Evolutionary conservation across 1,140 invertebrate species (phyloP).

Genomic region (Araneus ventricosus): DNA sequence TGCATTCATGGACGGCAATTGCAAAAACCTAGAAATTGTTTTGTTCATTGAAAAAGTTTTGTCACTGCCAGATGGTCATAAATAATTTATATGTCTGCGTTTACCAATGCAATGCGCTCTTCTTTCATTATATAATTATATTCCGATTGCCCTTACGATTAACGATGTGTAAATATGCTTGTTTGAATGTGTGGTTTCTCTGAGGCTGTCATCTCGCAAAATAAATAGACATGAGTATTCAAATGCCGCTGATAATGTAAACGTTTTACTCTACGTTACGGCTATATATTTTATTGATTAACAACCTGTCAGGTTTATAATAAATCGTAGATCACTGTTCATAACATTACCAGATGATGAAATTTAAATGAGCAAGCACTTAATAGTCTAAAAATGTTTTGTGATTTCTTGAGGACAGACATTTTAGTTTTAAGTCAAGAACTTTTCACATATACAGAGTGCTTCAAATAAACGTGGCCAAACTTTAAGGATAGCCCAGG

Average conservation of each 20-base stretch:
- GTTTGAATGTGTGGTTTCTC: background rate
- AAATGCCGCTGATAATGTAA: background rate
- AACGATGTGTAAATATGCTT: background rate
- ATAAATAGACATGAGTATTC: background rate
- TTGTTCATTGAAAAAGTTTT: background rate
- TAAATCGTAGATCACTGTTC: too few species aligned
- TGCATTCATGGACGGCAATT: background rate
- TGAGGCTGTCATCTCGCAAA: background rate
- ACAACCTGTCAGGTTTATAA: too few species aligned
- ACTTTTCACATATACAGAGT: too few species aligned
- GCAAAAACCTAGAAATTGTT: background rate
- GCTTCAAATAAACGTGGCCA: too few species aligned
- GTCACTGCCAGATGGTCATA: background rate
- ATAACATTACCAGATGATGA: too few species aligned
- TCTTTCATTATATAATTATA: background rate
- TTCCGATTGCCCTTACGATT: background rate
- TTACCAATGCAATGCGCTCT: background rate
- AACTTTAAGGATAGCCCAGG: too few species aligned
- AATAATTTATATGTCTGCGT: background rate
- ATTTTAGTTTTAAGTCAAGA: too few species aligned
- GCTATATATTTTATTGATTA: too few species aligned
- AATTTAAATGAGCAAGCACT: too few species aligned
- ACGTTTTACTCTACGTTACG: too few species aligned
- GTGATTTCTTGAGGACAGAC: too few species aligned
- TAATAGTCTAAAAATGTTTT: too few species aligned